These are phyloP conservation scores for Psylliodes chrysocephalus DNA, from an alignment of 2,888 invertebrate species.

Conservation along the genomic window DNA sequence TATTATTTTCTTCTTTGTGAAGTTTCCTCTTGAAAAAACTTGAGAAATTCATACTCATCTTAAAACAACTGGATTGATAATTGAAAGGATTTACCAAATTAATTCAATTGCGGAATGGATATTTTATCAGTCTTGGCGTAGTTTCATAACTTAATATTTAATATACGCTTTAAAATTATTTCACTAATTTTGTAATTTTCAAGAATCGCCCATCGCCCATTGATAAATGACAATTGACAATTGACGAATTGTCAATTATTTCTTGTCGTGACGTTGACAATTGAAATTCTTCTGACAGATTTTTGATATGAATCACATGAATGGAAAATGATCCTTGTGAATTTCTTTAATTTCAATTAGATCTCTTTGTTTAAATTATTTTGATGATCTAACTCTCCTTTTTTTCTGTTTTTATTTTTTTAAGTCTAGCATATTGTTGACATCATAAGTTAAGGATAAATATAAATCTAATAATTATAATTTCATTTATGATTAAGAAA, in stretches of 20 bases:
- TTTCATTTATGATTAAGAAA: too few species aligned
- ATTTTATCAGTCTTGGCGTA: constrained; percentile 23
- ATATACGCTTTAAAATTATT: constrained; percentile 11
- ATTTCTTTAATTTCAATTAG: too few species aligned
- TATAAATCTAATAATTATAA: too few species aligned
- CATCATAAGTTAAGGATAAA: too few species aligned
- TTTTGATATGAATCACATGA: too few species aligned
- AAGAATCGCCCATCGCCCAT: constrained; percentile 24
- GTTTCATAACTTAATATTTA: constrained; percentile 23
- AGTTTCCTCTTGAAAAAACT: constrained; percentile 43
- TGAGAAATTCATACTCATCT: constrained; percentile 37
- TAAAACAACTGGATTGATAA: constrained; percentile 2
- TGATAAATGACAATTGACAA: constrained; percentile 6
- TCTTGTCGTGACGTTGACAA: constrained; percentile 19
- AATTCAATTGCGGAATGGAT: neutral
- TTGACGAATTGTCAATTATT: constrained; percentile 13
- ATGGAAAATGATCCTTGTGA: too few species aligned
- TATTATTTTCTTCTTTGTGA: constrained; percentile 56
- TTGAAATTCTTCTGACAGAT: neutral
- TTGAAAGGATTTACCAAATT: neutral
- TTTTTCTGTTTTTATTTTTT: too few species aligned
- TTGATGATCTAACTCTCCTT: too few species aligned
- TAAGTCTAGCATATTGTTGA: too few species aligned
- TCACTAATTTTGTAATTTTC: constrained; percentile 4
- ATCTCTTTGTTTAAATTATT: too few species aligned